Evolutionary conservation across 2,797 vertebrate species (phyloP).

Genomic region (Salarias fasciatus): DNA sequence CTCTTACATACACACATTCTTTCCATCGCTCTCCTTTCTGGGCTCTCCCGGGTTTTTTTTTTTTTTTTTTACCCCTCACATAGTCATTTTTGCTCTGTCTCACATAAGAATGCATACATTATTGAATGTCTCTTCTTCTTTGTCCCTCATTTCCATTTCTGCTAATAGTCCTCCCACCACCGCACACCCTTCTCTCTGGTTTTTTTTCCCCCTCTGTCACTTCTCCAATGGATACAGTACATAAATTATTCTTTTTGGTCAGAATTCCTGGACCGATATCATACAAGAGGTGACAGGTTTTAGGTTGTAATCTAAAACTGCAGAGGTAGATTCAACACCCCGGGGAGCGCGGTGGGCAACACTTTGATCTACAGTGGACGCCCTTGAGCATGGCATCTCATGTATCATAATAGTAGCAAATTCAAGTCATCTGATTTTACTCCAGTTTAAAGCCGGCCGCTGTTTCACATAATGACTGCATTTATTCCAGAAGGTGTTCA

Average conservation of each 20-base stretch:
- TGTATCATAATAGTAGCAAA: neutral
- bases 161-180: neutral
- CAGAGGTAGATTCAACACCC: slow-evolving; percentile 12
- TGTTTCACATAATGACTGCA: no score
- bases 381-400: slow-evolving; percentile 22
- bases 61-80: slow-evolving; percentile 18
- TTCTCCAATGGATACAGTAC: slow-evolving; percentile 43
- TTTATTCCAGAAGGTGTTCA: no score
- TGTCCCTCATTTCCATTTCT: slow-evolving; percentile 14
- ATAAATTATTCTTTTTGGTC: slow-evolving; percentile 65
- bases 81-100: slow-evolving; percentile 27
- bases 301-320: slow-evolving; percentile 43
- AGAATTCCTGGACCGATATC: slow-evolving; percentile 25
- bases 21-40: slow-evolving; percentile 14
- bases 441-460: no score
- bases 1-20: slow-evolving; percentile 55
- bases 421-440: neutral
- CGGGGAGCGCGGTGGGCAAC: neutral
- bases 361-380: slow-evolving; percentile 7
- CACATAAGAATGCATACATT: slow-evolving; percentile 66
- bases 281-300: slow-evolving; percentile 50
- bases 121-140: slow-evolving; percentile 50
- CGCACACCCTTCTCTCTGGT: neutral
- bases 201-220: neutral
- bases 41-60: slow-evolving; percentile 10